A percentile compares a stretch with the other conserved stretches of the same genome.
phyloP scores from a whole-genome alignment of 2,797 vertebrate genomes.

The Bradypus variegatus region DNA sequence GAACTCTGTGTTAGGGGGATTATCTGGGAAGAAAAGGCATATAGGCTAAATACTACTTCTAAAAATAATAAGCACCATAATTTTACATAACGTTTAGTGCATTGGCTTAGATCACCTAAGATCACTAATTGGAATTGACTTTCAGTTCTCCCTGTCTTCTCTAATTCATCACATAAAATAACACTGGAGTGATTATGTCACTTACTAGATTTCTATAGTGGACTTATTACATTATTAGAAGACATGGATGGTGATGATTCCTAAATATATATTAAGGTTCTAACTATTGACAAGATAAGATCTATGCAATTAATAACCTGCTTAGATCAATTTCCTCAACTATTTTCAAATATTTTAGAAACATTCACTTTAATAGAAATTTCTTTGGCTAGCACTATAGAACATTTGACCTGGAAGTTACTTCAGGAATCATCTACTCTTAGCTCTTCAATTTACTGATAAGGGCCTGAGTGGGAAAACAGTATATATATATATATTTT shows the following conservation, averaged over 20 bases:
- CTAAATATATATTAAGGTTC: conserved; percentile 31
- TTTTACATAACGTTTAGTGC: conserved; percentile 47
- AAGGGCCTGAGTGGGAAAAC: neutral
- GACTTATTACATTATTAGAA: conserved; percentile 10
- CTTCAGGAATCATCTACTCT: neutral
- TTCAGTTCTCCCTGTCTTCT: conserved; percentile 24
- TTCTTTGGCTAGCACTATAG: neutral
- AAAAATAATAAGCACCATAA: conserved; percentile 51
- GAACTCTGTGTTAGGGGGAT: conserved; percentile 2
- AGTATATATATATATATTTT: too few species aligned
- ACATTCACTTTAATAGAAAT: neutral
- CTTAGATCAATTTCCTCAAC: conserved; percentile 12
- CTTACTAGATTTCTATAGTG: conserved; percentile 24
- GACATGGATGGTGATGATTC: conserved; percentile 1
- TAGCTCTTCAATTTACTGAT: conserved; percentile 25
- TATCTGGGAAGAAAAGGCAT: conserved; percentile 21
- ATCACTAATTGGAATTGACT: conserved; percentile 43
- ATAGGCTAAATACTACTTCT: conserved; percentile 13
- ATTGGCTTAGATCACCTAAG: conserved; percentile 37
- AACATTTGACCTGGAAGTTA: neutral
- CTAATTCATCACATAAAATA: conserved; percentile 30
- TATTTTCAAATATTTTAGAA: conserved; percentile 39
- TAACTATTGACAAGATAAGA: conserved; percentile 25
- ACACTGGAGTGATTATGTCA: conserved; percentile 34
- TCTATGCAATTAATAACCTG: conserved; percentile 3